Evolutionary conservation across 2,113 vertebrate genomes (phyloP), one percentile per base, ranked within the genome.

Genomic region (Zingel zingel): DNA sequence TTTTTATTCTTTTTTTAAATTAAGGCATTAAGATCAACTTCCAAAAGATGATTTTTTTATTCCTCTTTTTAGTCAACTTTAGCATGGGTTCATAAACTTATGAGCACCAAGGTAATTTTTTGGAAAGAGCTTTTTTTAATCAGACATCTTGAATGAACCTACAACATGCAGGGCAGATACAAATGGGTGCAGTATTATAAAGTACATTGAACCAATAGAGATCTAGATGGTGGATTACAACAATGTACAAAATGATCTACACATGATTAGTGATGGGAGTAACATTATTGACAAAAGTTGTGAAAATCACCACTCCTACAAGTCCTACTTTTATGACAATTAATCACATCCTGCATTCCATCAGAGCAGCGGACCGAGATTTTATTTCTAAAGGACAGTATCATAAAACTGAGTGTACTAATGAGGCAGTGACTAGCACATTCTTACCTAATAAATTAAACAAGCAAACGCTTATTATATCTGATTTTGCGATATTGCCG

Each of bases 261-360:
- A 12, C 12, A 0, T 47, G 23, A 23, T 62, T 21, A 43, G 30
- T 54, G 14, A 68, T 45, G 25, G 71, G 56, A 58, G 81, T 51
- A 73, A 36, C 61, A 51, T 39, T 82, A 75, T 70, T 74, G 67
- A 87, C 62, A 73, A 30, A 36, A 30, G 23, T 66, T 69, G 77
- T 84, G 76, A 70, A 66, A 68, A 77, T 16, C 51, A 62, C 75
- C 72, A 64, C 85, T 84, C 81, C 77, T 67, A 27, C 18, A 18
- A 58, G 63, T 53, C 75, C 53, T 56, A 18, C 15, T 5, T 25
- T 2, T 0, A 21, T 63, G 33, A 45, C 33, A 58, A 61, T 62
- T 7, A n/a, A 50, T 45, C 70, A 73, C 65, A 85, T 77, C 71
- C 57, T 43, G 43, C 62, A 61, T 65, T 73, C 65, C 61, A 58